Evolutionary conservation across 2,113 vertebrate species (phyloP), one percentile per base, ranked within the genome.

Genomic region (Proterorhinus semilunaris): DNA sequence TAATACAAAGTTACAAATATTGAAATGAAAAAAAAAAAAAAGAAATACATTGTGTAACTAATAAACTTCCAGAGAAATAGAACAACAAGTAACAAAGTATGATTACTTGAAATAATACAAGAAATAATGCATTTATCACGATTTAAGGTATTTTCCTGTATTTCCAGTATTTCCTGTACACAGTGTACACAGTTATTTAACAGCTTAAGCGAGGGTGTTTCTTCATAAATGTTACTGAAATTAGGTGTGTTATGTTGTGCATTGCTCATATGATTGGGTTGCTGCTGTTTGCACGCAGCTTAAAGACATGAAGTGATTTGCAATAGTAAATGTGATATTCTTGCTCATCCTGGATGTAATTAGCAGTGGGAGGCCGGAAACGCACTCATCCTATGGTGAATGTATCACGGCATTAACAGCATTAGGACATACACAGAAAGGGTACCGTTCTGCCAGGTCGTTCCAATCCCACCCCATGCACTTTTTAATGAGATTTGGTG

Each of bases 331-430:
- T 66, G 72, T 74, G 80, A 83, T 64, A 73, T 79, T 62, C 74
- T 71, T 71, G 66, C 80, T 83, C 71, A 80, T 80, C 78, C 72
- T 79, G 48, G 68, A 79, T 73, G 69, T 83, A 87, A 87, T 86
- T 86, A 87, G 75, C 80, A 87, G 64, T 52, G 75, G 74, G 64
- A 80, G 68, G 74, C 58, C 80, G 78, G 12, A 83, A 80, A 70
- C 75, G 77, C 68, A 68, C 71, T 59, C 75, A 75, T 84, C 6
- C 76, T 75, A 74, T 82, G 63, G 58, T 66, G 74, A 85, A 87
- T 82, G 69, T 12, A 76, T 81, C n/a, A 53, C 7, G 4, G 62
- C 36, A 82, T 85, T 76, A 78, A 72, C 66, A 80, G 79, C 74
- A 64, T 69, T 55, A 75, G 79, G 64, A 81, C 80, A 76, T 83